A percentile compares a stretch with the other conserved stretches of the same genome.
Conservation (phyloP, 1,140 invertebrate species). For the Agrypnia vestita region DNA sequence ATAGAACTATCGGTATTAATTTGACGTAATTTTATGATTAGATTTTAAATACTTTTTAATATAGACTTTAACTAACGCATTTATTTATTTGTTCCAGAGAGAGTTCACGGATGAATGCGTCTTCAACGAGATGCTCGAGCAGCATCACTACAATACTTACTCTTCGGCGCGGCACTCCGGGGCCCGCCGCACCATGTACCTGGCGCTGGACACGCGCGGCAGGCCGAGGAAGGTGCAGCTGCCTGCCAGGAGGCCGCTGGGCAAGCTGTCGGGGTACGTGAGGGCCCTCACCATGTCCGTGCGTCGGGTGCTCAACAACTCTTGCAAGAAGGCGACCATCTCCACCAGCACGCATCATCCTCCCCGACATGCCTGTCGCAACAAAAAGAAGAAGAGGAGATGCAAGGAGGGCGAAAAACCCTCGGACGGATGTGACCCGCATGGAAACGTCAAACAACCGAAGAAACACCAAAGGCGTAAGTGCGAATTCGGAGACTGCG, state of each 20-base stretch:
- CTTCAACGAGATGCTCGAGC: constrained; percentile 88
- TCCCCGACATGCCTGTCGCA: constrained; percentile 66
- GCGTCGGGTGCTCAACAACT: constrained; percentile 73
- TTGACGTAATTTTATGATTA: too few species aligned
- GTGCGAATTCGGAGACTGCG: constrained; percentile 29
- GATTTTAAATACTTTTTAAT: too few species aligned
- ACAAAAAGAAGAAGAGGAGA: constrained; percentile 66
- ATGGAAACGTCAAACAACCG: constrained; percentile 11
- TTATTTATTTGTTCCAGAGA: constrained; percentile 80
- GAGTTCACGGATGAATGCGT: constrained; percentile 87
- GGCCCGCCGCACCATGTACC: constrained; percentile 79
- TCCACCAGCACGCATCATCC: constrained; percentile 65
- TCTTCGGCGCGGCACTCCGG: constrained; percentile 84
- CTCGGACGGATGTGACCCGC: constrained; percentile 46
- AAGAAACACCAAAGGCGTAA: constrained; percentile 29
- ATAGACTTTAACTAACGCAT: background rate
- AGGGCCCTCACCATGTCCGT: constrained; percentile 79
- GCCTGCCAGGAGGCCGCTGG: constrained; percentile 77
- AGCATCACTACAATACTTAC: constrained; percentile 90
- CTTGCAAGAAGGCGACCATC: constrained; percentile 66
- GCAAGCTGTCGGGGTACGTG: constrained; percentile 82
- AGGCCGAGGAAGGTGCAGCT: constrained; percentile 81
- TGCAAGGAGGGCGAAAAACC: constrained; percentile 65
- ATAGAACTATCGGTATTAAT: too few species aligned
- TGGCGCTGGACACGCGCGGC: constrained; percentile 83